phyloP scores from a whole-genome alignment of 2,113 vertebrate species.

The Clarias magur region DNA sequence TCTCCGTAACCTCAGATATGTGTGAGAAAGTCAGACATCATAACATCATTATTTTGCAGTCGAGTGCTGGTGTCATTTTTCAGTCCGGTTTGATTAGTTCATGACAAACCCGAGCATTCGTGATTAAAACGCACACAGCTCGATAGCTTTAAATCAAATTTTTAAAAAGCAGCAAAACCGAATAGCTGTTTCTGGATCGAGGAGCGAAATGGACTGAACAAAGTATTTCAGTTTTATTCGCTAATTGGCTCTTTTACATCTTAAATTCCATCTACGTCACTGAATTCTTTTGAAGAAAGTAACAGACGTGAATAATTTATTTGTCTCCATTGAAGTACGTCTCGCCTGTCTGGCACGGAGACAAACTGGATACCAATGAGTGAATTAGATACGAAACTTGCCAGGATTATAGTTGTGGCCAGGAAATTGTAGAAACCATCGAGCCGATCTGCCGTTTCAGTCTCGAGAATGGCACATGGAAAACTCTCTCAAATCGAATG shows the following conservation, averaged over 20 bases:
- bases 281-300: background rate
- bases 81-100: background rate
- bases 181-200: background rate
- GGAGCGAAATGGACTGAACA: background rate
- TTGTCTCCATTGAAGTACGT: background rate
- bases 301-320: background rate
- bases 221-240: background rate
- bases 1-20: slow-evolving; percentile 10
- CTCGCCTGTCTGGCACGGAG: background rate
- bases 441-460: background rate
- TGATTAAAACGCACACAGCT: background rate
- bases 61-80: background rate
- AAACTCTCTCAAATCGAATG: background rate
- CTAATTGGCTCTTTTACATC: background rate
- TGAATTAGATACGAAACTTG: background rate
- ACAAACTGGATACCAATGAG: slow-evolving; percentile 13
- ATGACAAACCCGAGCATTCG: background rate
- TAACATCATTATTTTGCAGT: background rate
- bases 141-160: background rate
- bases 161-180: background rate
- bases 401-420: slow-evolving; percentile 5
- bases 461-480: slow-evolving; percentile 18
- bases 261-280: background rate
- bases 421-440: background rate
- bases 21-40: slow-evolving; percentile 10